These are phyloP conservation scores for Lycaon pictus DNA, from an alignment of 2,113 vertebrate species.

Conservation along the genomic window DNA sequence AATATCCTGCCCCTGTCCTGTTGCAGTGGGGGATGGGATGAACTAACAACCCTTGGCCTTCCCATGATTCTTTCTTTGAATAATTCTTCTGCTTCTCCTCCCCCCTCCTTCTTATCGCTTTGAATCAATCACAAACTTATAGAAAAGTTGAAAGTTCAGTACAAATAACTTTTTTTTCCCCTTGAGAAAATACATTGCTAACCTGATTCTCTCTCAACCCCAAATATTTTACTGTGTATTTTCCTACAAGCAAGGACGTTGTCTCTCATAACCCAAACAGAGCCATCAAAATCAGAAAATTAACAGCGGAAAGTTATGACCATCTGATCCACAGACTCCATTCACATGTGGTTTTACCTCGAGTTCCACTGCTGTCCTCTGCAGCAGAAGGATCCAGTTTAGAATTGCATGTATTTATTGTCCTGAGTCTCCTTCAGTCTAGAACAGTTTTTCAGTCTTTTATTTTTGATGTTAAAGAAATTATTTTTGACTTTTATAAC, in stretches of 20 bases:
- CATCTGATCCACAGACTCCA: not conserved
- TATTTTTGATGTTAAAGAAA: constrained; percentile 27
- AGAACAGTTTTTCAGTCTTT: not conserved
- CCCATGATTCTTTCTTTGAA: not conserved
- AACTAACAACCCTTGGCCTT: not conserved
- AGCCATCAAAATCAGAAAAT: not conserved
- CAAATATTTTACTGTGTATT: not conserved
- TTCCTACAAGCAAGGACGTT: not conserved
- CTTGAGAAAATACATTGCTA: not conserved
- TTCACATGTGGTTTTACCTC: not conserved
- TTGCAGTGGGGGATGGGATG: not conserved
- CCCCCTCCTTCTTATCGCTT: not conserved
- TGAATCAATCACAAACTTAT: not conserved
- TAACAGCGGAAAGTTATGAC: not conserved
- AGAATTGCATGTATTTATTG: not conserved
- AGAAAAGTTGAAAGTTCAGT: not conserved
- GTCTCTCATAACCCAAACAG: not conserved
- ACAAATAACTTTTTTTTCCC: not conserved
- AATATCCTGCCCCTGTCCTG: not conserved
- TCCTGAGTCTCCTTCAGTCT: not conserved
- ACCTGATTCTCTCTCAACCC: not conserved
- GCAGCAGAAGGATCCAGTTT: not conserved
- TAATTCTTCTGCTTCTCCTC: not conserved
- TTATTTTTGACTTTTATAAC: not conserved
- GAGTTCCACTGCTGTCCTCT: not conserved